phyloP scores from a whole-genome alignment of 2,888 invertebrate species.

The Drosophila hamatofila region DNA sequence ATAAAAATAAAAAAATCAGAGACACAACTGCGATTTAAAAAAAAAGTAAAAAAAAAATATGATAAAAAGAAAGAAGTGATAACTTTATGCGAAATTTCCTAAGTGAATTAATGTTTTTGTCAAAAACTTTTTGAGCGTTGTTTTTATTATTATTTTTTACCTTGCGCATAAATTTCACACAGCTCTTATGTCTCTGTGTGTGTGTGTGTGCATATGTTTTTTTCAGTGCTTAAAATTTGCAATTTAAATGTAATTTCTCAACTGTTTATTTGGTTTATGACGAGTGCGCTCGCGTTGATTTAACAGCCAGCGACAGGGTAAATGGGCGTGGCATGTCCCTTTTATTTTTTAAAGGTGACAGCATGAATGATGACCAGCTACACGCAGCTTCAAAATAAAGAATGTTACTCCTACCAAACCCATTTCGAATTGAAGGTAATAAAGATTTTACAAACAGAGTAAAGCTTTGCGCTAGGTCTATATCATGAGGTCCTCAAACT shows the following conservation, averaged over 20 bases:
- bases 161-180: conserved; percentile 49
- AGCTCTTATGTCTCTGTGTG: conserved; percentile 5
- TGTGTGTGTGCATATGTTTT: conserved; percentile 5
- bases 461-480: not conserved
- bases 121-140: conserved; percentile 43
- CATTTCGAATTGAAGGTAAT: conserved; percentile 18
- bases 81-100: conserved; percentile 27
- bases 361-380: conserved; percentile 36
- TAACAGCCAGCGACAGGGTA: conserved; percentile 56
- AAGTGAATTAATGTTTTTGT: conserved; percentile 69
- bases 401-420: not conserved
- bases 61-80: not conserved
- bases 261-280: conserved; percentile 75
- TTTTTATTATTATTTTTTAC: conserved; percentile 30
- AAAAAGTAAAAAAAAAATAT: not conserved
- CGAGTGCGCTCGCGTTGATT: conserved; percentile 57
- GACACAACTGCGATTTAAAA: not conserved
- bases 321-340: conserved; percentile 11
- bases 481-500: not conserved
- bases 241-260: conserved; percentile 77
- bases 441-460: not conserved
- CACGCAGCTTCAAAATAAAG: not conserved
- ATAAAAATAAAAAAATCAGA: conserved; percentile 7
- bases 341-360: conserved; percentile 26
- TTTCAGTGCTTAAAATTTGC: conserved; percentile 62